Conservation (phyloP, 2,113 vertebrate genomes). For the Grammomys surdaster region DNA sequence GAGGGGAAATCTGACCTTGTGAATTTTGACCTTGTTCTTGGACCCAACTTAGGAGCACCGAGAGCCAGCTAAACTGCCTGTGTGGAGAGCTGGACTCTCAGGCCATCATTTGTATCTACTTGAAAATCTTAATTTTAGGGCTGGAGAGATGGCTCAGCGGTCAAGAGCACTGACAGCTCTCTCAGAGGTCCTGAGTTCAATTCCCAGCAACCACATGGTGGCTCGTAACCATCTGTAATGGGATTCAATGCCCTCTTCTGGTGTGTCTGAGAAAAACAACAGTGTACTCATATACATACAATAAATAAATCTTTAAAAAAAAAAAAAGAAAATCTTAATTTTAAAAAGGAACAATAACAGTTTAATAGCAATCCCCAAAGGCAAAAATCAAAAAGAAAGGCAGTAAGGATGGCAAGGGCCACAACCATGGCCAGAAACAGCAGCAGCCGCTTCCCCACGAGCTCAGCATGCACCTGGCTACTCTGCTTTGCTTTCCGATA, state of each 20-base stretch:
- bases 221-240: too few relatives aligned
- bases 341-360: not conserved
- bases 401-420: not conserved
- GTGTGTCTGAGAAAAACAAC: too few relatives aligned
- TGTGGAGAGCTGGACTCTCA: not conserved
- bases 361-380: not conserved
- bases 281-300: too few relatives aligned
- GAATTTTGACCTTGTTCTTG: constrained; percentile 44
- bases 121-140: not conserved
- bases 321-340: not conserved
- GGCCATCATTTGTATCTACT: constrained; percentile 15
- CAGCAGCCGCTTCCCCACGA: not conserved
- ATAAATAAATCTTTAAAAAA: too few relatives aligned
- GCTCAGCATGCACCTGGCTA: not conserved
- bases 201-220: too few relatives aligned
- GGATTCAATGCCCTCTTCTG: too few relatives aligned
- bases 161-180: too few relatives aligned
- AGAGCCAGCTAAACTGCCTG: not conserved
- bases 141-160: too few relatives aligned
- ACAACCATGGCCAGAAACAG: not conserved
- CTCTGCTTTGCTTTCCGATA: not conserved
- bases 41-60: constrained; percentile 4
- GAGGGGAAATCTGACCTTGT: not conserved
- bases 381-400: not conserved
- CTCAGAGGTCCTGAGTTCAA: too few relatives aligned